These are phyloP conservation scores for Galerucella pusilla DNA, from an alignment of 2,888 invertebrate genomes.

Conservation along the genomic window DNA sequence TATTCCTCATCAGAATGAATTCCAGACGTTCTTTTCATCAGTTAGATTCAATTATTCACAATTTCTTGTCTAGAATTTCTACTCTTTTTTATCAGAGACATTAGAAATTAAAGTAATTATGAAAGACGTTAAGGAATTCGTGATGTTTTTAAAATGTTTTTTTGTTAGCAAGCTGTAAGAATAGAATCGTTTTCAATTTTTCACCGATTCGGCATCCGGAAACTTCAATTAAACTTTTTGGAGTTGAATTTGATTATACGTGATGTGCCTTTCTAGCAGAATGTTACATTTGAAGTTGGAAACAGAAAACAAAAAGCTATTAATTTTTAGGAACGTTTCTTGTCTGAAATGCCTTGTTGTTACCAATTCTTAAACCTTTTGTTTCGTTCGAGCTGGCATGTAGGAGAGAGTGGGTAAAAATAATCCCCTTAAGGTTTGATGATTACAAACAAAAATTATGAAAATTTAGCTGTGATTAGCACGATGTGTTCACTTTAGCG, in stretches of 20 bases:
- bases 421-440: no score
- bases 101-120: constrained; percentile 15
- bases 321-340: constrained; percentile 9
- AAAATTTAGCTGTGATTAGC: no score
- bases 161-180: neutral
- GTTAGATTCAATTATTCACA: constrained; percentile 12
- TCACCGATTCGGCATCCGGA: constrained; percentile 9
- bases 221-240: constrained; percentile 19
- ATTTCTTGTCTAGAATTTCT: constrained; percentile 14
- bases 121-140: neutral
- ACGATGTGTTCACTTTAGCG: no score
- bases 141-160: constrained; percentile 9
- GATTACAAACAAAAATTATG: no score
- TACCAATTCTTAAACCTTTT: constrained; percentile 2
- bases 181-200: constrained; percentile 16
- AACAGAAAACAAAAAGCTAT: constrained; percentile 10
- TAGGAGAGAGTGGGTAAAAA: neutral
- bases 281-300: constrained; percentile 8
- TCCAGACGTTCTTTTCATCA: neutral
- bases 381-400: constrained; percentile 6
- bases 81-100: neutral
- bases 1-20: constrained; percentile 6
- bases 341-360: neutral
- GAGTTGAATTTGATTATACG: constrained; percentile 15
- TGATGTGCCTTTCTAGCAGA: constrained; percentile 16